phyloP scores from a whole-genome alignment of 2,113 vertebrate species.

The Shinisaurus crocodilurus region DNA sequence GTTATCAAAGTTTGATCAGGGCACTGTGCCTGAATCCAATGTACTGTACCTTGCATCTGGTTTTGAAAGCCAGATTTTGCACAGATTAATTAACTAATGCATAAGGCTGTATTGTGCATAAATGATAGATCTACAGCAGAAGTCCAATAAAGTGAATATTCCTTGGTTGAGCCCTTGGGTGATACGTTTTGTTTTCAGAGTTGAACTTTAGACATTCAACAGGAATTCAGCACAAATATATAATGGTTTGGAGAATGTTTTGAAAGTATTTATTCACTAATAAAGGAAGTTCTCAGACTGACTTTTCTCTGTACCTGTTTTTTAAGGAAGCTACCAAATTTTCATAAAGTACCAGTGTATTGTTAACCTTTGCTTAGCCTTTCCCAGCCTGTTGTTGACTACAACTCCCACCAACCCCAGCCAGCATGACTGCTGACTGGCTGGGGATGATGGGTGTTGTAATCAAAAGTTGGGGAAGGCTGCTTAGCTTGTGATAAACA shows the following conservation, averaged over 20 bases:
- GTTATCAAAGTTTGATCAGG: constrained; percentile 39
- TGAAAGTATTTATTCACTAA: constrained; percentile 7
- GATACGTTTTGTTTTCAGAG: constrained; percentile 59
- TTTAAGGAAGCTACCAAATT: constrained; percentile 16
- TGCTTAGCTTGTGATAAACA: not conserved
- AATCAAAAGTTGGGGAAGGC: too few relatives aligned
- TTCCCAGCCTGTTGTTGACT: too few relatives aligned
- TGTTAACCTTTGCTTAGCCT: not conserved
- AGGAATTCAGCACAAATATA: constrained; percentile 24
- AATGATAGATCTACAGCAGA: constrained; percentile 67
- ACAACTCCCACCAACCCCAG: too few relatives aligned
- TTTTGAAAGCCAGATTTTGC: constrained; percentile 66
- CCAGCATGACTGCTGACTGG: too few relatives aligned
- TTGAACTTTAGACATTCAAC: not conserved
- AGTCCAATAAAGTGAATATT: constrained; percentile 62
- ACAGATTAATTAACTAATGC: constrained; percentile 67
- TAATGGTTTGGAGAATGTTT: constrained; percentile 37
- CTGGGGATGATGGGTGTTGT: too few relatives aligned
- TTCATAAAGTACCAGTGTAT: constrained; percentile 28
- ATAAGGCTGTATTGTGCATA: constrained; percentile 62
- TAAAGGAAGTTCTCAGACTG: constrained; percentile 3
- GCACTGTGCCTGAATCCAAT: constrained; percentile 62
- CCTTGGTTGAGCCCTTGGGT: constrained; percentile 66
- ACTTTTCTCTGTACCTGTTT: not conserved
- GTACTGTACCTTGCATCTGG: constrained; percentile 63